Conservation (phyloP, 2,888 invertebrate species). For the Boloria selene region DNA sequence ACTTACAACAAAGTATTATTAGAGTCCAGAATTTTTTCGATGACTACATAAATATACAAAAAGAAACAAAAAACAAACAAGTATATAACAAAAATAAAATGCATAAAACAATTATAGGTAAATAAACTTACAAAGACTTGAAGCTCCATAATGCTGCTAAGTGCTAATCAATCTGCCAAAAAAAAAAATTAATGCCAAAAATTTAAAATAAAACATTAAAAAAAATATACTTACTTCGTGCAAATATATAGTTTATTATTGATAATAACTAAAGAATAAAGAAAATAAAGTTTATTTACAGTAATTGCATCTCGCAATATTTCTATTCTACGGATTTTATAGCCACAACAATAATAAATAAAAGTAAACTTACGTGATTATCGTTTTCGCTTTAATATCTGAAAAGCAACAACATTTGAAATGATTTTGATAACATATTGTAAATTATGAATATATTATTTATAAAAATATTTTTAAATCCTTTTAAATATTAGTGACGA, state of each 20-base stretch:
- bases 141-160: conserved; percentile 9
- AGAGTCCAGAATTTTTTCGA: no score
- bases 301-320: no score
- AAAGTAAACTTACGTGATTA: conserved; percentile 6
- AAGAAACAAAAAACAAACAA: no score
- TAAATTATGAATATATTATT: no score
- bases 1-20: no score
- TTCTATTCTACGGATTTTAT: not conserved
- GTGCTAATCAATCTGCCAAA: conserved; percentile 19
- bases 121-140: conserved; percentile 34
- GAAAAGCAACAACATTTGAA: not conserved
- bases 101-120: not conserved
- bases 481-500: no score
- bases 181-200: conserved; percentile 1
- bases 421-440: not conserved
- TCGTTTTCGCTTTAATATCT: not conserved
- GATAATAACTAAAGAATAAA: no score
- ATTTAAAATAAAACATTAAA: not conserved
- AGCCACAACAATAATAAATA: conserved; percentile 7
- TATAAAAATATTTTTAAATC: no score
- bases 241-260: no score
- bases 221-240: not conserved
- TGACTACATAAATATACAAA: no score
- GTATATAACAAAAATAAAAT: no score
- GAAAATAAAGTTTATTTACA: no score